Conservation (phyloP, 2,888 invertebrate species). For the Scaptomyza caliginosa region DNA sequence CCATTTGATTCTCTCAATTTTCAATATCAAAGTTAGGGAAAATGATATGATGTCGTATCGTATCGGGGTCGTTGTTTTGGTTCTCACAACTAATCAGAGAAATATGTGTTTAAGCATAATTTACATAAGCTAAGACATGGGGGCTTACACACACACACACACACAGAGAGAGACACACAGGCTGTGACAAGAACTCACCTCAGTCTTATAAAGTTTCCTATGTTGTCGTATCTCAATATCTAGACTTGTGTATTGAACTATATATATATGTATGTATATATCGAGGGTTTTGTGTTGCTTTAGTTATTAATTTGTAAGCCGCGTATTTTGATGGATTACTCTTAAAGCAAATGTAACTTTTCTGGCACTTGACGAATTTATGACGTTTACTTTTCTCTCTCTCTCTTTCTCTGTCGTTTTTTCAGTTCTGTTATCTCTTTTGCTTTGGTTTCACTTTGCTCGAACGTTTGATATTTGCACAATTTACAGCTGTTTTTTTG, state of each 20-base stretch:
- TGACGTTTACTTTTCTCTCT: conserved; percentile 35
- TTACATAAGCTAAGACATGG: conserved; percentile 74
- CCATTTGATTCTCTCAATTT: conserved; percentile 21
- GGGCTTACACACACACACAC: too few relatives aligned
- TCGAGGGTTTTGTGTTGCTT: conserved; percentile 34
- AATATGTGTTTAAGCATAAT: conserved; percentile 25
- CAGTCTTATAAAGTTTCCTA: conserved; percentile 83
- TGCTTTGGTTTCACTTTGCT: conserved; percentile 14
- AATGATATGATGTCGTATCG: conserved; percentile 43
- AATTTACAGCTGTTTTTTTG: conserved; percentile 76
- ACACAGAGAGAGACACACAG: neutral
- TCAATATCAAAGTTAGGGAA: conserved; percentile 42
- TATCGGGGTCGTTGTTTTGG: conserved; percentile 33
- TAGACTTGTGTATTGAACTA: conserved; percentile 28
- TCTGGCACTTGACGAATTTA: conserved; percentile 62
- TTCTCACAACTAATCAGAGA: conserved; percentile 35
- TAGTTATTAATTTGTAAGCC: conserved; percentile 68
- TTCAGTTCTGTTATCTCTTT: conserved; percentile 22
- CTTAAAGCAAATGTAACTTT: conserved; percentile 5
- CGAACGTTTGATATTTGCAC: conserved; percentile 61
- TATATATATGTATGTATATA: conserved; percentile 35
- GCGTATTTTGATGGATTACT: conserved; percentile 73
- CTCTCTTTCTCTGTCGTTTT: neutral
- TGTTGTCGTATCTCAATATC: conserved; percentile 67
- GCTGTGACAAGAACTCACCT: conserved; percentile 73